Evolutionary conservation across 2,113 vertebrate species (phyloP), one percentile per base, ranked within the genome.

Genomic region (Vidua macroura): DNA sequence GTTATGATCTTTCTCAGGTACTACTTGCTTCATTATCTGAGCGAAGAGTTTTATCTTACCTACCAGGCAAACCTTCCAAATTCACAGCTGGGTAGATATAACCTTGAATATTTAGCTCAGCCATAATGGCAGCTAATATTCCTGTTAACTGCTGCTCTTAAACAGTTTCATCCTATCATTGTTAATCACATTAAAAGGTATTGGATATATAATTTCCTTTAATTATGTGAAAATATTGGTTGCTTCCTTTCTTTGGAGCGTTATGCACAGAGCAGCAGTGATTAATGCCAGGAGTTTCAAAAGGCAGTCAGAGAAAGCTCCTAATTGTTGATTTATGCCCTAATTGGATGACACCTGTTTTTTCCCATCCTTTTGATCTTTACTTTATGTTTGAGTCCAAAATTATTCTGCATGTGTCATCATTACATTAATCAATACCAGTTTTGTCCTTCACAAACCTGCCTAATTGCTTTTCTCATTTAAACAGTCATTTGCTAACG

Each of bases 381-480:
- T 92, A 82, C 58, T 79, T 89, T 88, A 82, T 77, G 48, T 91
- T 92, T 37, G 46, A 91, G 90, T 88, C 93, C 66, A 58, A 43
- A 96, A 95, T 20, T 25, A 95, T 94, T 93, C 90, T 9, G 73
- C 93, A 88, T 83, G 66, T 96, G 88, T 91, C 93, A 89, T 95
- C 92, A 84, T 94, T 83, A 78, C 33, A 87, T 88, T 97, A 96
- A 96, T 98, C 95, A 44, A 97, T 96, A 94, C 75, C 73, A 25
- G 60, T 89, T 97, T 97, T 97, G 97, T 97, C 95, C 97, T 92
- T 88, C 93, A 92, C 86, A 87, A 94, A 93, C 95, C 56, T 48
- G 83, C 82, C 83, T 98, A 96, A 98, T 97, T 97, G 88, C 96
- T 93, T 73, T 93, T 95, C 96, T 97, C 96, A 83, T 96, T 97